These are phyloP conservation scores for Atlantisia rogersi DNA, from an alignment of 2,113 vertebrate species.

Conservation along the genomic window DNA sequence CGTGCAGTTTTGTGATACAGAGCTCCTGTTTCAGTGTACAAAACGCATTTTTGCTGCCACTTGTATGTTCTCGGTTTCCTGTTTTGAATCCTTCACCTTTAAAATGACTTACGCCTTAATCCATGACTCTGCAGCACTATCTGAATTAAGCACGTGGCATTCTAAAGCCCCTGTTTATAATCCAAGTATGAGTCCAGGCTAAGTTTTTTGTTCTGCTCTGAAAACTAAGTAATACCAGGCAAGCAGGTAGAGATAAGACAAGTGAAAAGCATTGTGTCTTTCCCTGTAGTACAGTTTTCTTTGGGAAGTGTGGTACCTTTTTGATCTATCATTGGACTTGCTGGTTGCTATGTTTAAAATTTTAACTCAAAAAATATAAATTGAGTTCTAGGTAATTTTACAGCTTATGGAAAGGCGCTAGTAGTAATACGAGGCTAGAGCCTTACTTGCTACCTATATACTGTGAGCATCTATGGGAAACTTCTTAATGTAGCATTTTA, in stretches of 20 bases:
- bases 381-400: not conserved
- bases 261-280: not conserved
- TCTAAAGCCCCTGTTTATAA: not conserved
- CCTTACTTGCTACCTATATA: not conserved
- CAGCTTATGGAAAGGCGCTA: not conserved
- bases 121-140: fast-evolving
- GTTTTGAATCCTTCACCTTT: not conserved
- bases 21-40: not conserved
- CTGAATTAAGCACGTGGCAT: not conserved
- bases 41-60: not conserved
- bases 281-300: not conserved
- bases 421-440: not conserved
- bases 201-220: not conserved
- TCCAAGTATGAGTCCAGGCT: not conserved
- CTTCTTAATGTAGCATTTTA: not conserved
- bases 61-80: not conserved
- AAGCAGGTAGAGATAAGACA: not conserved
- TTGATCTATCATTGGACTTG: not conserved
- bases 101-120: not conserved
- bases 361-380: not conserved
- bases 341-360: not conserved
- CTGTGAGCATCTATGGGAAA: not conserved
- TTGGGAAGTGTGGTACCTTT: not conserved
- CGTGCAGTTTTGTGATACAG: fast-evolving
- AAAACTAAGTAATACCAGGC: not conserved